phyloP scores from a whole-genome alignment of 1,140 invertebrate genomes.

The Lepidotrigona ventralis region DNA sequence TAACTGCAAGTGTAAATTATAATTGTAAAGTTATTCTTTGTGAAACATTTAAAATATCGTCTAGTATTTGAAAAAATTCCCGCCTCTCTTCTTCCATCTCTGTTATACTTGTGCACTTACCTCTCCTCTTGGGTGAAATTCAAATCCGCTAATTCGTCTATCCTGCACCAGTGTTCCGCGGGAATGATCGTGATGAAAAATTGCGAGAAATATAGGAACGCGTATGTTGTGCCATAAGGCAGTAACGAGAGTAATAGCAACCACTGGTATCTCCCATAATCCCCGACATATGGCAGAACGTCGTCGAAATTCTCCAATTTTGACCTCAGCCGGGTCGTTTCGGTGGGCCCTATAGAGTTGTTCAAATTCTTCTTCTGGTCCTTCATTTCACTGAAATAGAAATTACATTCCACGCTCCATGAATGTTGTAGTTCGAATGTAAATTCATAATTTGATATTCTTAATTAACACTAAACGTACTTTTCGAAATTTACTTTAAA shows the following conservation, averaged over 20 bases:
- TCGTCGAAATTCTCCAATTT: conserved; percentile 79
- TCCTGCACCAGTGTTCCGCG: conserved; percentile 77
- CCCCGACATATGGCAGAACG: conserved; percentile 79
- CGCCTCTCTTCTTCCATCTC: not conserved
- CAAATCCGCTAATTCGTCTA: conserved; percentile 65
- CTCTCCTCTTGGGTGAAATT: conserved; percentile 68
- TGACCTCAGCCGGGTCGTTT: conserved; percentile 67
- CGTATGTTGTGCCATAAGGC: conserved; percentile 73
- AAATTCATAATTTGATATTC: too few species aligned
- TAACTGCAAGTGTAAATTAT: too few species aligned
- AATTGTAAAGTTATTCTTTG: not conserved
- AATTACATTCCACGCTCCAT: not conserved
- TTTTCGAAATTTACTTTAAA: too few species aligned
- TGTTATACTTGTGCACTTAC: conserved; percentile 45
- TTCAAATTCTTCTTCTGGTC: conserved; percentile 15
- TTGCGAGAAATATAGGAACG: conserved; percentile 77
- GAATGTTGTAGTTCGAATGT: too few species aligned
- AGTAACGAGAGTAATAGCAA: conserved; percentile 76
- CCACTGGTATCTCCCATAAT: conserved; percentile 81
- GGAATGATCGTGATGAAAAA: conserved; percentile 78
- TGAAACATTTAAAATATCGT: not conserved
- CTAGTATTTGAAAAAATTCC: not conserved
- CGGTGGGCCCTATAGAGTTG: conserved; percentile 52
- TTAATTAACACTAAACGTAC: too few species aligned
- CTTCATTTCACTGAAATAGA: conserved; percentile 42